Evolutionary conservation across 2,113 vertebrate genomes (phyloP).

Genomic region (Columba janthina): DNA sequence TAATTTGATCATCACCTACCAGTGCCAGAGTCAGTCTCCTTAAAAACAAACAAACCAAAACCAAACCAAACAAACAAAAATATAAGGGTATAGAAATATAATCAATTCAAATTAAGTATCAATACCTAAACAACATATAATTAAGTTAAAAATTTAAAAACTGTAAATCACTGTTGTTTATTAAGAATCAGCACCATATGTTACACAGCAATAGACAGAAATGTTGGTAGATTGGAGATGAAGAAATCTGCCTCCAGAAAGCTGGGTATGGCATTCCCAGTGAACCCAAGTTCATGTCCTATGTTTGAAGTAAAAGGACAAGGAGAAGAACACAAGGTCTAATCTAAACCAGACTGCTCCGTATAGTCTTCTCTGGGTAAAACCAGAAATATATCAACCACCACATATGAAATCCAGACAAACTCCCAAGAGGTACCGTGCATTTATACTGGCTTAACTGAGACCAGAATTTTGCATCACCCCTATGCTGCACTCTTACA

Average conservation of each 20-base stretch:
- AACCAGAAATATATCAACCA: background rate
- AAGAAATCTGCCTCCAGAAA: background rate
- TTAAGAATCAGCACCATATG: conserved; percentile 14
- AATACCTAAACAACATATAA: conserved; percentile 61
- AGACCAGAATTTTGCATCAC: background rate
- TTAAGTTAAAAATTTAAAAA: conserved; percentile 49
- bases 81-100: conserved; percentile 30
- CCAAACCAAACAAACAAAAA: background rate
- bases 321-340: background rate
- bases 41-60: background rate
- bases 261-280: background rate
- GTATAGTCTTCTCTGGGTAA: background rate
- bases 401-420: background rate
- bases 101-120: conserved; percentile 62
- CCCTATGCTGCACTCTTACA: background rate
- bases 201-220: background rate
- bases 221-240: background rate
- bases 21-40: conserved; percentile 23
- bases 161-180: conserved; percentile 52
- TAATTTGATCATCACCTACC: background rate
- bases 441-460: background rate
- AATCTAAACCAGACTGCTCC: background rate
- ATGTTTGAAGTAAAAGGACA: background rate
- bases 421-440: background rate
- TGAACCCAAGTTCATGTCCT: background rate